Evolutionary conservation across 23 tunicate species (phyloP).

Genomic region (Ciona savignyi): DNA sequence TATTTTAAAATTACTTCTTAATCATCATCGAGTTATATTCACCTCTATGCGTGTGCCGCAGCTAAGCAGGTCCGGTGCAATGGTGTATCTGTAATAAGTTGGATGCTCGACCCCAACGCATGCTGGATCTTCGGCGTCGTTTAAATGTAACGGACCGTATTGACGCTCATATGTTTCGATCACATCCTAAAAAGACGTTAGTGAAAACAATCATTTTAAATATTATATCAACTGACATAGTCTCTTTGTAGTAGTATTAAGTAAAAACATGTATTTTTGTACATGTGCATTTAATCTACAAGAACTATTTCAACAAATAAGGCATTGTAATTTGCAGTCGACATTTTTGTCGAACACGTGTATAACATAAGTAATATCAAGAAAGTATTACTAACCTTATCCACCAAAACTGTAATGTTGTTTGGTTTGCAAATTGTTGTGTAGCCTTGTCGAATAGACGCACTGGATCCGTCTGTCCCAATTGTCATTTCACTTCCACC

Average conservation of each 20-base stretch:
- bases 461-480: constrained; percentile 11
- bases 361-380: background rate
- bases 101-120: constrained; percentile 65
- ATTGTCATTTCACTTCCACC: constrained; percentile 10
- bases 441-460: constrained; percentile 41
- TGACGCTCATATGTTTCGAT: constrained; percentile 65
- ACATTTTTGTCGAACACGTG: background rate
- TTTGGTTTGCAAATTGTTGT: constrained; percentile 63
- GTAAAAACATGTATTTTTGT: background rate
- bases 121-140: constrained; percentile 21
- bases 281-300: no score
- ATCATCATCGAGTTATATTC: no score
- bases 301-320: no score
- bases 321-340: background rate
- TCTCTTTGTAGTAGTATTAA: background rate
- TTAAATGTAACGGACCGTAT: constrained; percentile 84
- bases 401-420: constrained; percentile 79
- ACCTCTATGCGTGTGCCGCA: constrained; percentile 76
- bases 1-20: no score
- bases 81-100: constrained; percentile 52
- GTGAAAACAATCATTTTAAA: no score
- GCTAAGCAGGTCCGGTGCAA: constrained; percentile 53
- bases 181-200: constrained; percentile 26
- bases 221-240: no score
- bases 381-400: constrained; percentile 33